Evolutionary conservation across 2,113 vertebrate species (phyloP), one percentile per base, ranked within the genome.

Genomic region (Manacus vitellinus): DNA sequence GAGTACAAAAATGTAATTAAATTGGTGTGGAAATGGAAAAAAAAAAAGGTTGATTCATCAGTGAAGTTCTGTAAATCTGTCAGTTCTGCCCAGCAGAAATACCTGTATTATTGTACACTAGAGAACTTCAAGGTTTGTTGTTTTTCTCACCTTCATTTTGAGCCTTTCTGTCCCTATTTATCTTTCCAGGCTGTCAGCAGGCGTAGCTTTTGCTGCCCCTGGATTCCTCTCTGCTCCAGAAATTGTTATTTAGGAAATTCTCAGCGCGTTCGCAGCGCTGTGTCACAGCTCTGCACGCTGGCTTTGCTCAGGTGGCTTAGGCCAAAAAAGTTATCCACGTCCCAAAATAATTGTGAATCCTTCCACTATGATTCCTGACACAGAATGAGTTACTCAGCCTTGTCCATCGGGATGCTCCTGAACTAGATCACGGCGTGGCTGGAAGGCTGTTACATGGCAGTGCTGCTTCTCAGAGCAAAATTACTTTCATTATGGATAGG

Each of bases 161-260:
- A 82, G 71, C 56, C 65, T 51, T 94, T 56, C 87, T 85, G 86
- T 70, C 82, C 67, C 66, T 75, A 1, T 94, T 83, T 84, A 46
- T 85, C 67, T 95, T 93, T 71, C 58, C 19, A 84, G 85, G 67
- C 75, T 84, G 83, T 78, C 79, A 92, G 37, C 79, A 75, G 62
- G 68, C 49, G 22, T 78, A 79, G 78, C 58, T 92, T 84, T 66
- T 10, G 1, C 56, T 75, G 65, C 63, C 78, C 44, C 79, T 82
- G 51, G 47, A 35, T 49, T 84, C 76, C 80, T 66, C 61, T n/a
- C 62, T 83, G 87, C 39, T 88, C 59, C 71, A 65, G 71, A 71
- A 77, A 43, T 22, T 66, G 33, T 54, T 68, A 49, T 62, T 61
- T 67, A 54, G 87, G 88, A 94, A 88, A 61, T 67, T 41, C 39